A percentile compares a stretch with the other conserved stretches of the same genome.
Evolutionary conservation across 2,113 vertebrate genomes (phyloP).

Genomic region (Spea multiplicata): DNA sequence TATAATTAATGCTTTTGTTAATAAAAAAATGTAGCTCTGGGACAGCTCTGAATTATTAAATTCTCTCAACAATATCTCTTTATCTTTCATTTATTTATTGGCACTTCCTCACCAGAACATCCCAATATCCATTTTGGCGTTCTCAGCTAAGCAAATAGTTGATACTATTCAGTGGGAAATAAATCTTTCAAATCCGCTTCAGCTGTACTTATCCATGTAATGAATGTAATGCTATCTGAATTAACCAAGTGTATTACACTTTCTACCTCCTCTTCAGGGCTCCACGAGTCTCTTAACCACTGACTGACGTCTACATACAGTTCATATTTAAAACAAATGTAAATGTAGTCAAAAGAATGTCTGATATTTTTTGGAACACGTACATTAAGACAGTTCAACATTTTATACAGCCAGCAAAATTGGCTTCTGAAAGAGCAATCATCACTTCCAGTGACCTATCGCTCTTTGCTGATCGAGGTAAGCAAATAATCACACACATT

Average conservation of each 20-base stretch:
- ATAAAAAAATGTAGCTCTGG: slow-evolving; percentile 21
- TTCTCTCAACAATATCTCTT: slow-evolving; percentile 27
- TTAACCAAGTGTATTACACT: not conserved
- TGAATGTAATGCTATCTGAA: not conserved
- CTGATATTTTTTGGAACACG: too few species aligned
- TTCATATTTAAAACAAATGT: too few species aligned
- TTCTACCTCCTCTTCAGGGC: too few species aligned
- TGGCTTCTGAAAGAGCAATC: too few species aligned
- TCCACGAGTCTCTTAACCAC: too few species aligned
- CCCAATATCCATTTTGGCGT: slow-evolving; percentile 37
- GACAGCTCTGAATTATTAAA: slow-evolving; percentile 31
- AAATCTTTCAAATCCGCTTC: slow-evolving; percentile 13
- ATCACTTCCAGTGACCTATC: too few species aligned
- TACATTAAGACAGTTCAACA: too few species aligned
- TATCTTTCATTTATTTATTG: slow-evolving; percentile 33
- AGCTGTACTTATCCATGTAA: slow-evolving; percentile 25
- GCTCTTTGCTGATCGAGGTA: too few species aligned
- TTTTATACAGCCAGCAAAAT: too few species aligned
- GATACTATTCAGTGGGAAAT: slow-evolving; percentile 24
- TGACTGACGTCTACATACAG: too few species aligned
- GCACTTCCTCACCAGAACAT: slow-evolving; percentile 8
- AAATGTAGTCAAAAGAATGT: too few species aligned
- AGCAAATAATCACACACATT: too few species aligned
- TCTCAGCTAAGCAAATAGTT: slow-evolving; percentile 12
- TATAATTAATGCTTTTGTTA: slow-evolving; percentile 41